Conservation (phyloP, 37 sponge, comb jelly and placozoan species). For the Ephydatia muelleri region DNA sequence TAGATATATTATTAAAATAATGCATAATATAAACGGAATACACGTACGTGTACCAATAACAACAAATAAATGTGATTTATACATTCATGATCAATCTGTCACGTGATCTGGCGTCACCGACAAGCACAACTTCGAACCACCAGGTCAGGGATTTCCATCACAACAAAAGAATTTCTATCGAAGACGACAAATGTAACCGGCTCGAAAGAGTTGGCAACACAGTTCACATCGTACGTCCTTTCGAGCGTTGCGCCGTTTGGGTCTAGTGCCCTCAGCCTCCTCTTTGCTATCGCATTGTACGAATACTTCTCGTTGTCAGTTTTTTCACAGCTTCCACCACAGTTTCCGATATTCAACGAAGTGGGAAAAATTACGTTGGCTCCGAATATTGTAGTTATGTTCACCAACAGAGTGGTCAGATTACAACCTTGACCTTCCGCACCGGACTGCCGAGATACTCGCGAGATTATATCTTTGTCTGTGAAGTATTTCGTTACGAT, state of each 20-base stretch:
- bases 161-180: neutral
- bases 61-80: neutral
- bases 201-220: constrained; percentile 1
- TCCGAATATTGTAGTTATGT: constrained; percentile 19
- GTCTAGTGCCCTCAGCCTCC: constrained; percentile 6
- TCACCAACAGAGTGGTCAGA: constrained; percentile 6
- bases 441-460: neutral
- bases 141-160: constrained; percentile 17
- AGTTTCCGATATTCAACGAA: constrained; percentile 5
- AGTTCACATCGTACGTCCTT: neutral
- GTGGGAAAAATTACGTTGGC: neutral
- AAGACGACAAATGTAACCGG: neutral
- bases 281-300: constrained; percentile 7
- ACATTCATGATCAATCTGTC: neutral
- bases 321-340: constrained; percentile 11
- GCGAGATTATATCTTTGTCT: neutral
- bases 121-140: constrained; percentile 20
- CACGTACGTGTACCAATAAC: neutral
- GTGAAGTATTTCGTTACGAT: constrained; percentile 31
- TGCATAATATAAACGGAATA: neutral
- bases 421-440: neutral
- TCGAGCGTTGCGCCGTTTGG: neutral
- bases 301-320: neutral
- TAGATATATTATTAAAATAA: neutral
- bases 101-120: neutral